Conservation (phyloP, 2,113 vertebrate genomes). For the Sylvia atricapilla region DNA sequence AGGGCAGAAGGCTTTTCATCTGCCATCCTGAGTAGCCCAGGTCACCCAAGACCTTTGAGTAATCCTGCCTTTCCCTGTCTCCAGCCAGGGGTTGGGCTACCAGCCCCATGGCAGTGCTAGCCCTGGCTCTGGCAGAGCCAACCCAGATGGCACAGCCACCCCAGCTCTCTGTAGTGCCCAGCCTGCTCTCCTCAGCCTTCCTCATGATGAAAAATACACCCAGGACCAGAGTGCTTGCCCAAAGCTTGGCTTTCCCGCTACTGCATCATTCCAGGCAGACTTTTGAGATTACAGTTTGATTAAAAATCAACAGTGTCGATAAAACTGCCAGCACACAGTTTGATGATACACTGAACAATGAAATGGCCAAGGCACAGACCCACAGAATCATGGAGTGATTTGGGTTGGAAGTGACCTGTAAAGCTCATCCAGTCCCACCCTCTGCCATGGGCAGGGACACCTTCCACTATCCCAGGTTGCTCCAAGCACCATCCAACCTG, state of each 20-base stretch:
- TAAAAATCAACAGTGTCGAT: not conserved
- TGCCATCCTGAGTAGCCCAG: not conserved
- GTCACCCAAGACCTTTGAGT: not conserved
- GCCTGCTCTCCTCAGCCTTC: not conserved
- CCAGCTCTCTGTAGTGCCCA: not conserved
- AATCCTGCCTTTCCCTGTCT: not conserved
- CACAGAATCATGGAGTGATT: not conserved
- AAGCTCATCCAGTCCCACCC: rapidly evolving
- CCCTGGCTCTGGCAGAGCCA: not conserved
- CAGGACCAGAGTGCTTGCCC: not conserved
- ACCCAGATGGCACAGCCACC: rapidly evolving
- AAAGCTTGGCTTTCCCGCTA: not conserved
- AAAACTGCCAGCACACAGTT: not conserved
- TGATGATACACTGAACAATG: rapidly evolving
- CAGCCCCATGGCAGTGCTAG: rapidly evolving
- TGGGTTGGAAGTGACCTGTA: rapidly evolving
- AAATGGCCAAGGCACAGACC: not conserved
- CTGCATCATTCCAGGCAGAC: not conserved
- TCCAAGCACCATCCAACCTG: rapidly evolving
- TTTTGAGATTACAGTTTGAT: not conserved
- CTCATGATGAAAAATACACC: not conserved
- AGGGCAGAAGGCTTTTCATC: not conserved
- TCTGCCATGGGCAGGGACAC: rapidly evolving
- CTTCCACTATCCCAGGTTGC: rapidly evolving
- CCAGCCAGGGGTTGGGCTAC: not conserved